Evolutionary conservation across 1,140 invertebrate genomes (phyloP).

Genomic region (Brachionus asplanchnoidis): DNA sequence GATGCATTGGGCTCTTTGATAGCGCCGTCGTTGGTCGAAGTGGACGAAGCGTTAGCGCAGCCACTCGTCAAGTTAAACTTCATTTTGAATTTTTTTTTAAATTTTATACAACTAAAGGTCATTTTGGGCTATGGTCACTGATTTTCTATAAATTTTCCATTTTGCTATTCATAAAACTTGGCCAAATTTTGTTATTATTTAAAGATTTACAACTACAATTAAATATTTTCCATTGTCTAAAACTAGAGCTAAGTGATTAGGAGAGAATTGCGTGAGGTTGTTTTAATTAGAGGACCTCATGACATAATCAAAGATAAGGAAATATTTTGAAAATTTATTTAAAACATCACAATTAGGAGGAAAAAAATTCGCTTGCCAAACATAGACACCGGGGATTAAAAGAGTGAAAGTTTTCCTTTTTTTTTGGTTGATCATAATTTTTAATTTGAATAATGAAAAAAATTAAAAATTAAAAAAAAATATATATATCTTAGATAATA

Average conservation of each 20-base stretch:
- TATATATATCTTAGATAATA: not conserved
- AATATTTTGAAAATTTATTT: not conserved
- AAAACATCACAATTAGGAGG: not conserved
- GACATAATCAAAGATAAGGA: not conserved
- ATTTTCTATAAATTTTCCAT: conserved; percentile 6
- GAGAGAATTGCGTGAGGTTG: not conserved
- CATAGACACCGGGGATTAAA: not conserved
- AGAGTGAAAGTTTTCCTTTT: not conserved
- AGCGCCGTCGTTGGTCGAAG: not conserved
- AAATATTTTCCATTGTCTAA: not conserved
- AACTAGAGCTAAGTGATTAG: not conserved
- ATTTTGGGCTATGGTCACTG: conserved; percentile 18
- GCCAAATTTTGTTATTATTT: not conserved
- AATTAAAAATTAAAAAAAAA: not conserved
- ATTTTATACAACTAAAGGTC: conserved; percentile 36
- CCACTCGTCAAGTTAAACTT: conserved; percentile 32
- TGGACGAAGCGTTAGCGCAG: not conserved
- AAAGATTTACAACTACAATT: not conserved
- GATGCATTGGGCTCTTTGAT: conserved; percentile 24
- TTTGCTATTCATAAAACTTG: not conserved
- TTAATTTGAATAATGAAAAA: not conserved
- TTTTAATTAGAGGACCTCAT: not conserved
- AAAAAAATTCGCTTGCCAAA: not conserved
- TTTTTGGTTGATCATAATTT: not conserved
- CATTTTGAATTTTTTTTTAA: conserved; percentile 42